Evolutionary conservation across 1,140 invertebrate genomes (phyloP).

Genomic region (Aphelinus atriplicis): DNA sequence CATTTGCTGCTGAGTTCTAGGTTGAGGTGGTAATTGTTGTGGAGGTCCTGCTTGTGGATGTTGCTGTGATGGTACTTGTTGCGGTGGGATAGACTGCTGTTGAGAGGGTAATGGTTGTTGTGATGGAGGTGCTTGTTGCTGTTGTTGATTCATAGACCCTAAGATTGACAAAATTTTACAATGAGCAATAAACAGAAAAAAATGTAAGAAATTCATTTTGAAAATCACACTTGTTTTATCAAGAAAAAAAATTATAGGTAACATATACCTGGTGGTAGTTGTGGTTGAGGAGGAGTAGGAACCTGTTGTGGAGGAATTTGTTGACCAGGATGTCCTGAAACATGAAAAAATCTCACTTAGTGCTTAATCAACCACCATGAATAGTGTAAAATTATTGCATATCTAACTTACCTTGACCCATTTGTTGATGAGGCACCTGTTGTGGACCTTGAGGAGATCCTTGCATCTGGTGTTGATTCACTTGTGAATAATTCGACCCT

Average conservation of each 20-base stretch:
- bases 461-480: constrained; percentile 32
- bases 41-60: constrained; percentile 17
- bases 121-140: constrained; percentile 30
- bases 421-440: constrained; percentile 33
- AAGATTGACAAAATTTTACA: constrained; percentile 8
- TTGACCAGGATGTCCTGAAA: neutral
- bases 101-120: constrained; percentile 29
- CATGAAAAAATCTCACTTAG: neutral
- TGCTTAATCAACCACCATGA: neutral
- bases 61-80: constrained; percentile 22
- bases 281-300: constrained; percentile 25
- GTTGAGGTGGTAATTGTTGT: constrained; percentile 23
- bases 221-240: neutral
- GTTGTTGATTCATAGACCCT: constrained; percentile 34
- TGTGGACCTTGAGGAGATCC: constrained; percentile 41
- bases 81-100: constrained; percentile 28
- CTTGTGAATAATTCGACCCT: constrained; percentile 15
- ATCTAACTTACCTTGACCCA: constrained; percentile 9
- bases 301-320: constrained; percentile 21
- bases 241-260: constrained; percentile 1
- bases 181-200: neutral
- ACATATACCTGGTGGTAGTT: constrained; percentile 27
- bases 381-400: neutral
- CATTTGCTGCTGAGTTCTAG: constrained; percentile 10
- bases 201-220: too few relatives aligned